Percentiles rank a stretch among this genome's conserved stretches.
These are phyloP conservation scores for Achroia grisella DNA, from an alignment of 1,140 invertebrate genomes.

Conservation along the genomic window DNA sequence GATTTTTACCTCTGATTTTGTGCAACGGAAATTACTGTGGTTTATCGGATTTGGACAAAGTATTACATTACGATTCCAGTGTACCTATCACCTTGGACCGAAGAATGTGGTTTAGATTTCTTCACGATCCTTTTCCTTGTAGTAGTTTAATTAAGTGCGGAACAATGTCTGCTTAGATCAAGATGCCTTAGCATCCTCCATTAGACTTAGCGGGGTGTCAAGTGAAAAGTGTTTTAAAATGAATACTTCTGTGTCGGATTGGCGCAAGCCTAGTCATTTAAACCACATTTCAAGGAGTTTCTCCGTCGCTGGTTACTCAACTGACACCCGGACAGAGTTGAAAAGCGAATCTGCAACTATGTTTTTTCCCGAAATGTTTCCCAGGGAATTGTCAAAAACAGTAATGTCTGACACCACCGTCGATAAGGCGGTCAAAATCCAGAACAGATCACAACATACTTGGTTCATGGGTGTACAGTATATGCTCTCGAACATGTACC, in stretches of 20 bases:
- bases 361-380: too few relatives aligned
- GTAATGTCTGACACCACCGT: too few relatives aligned
- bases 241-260: constrained; percentile 32
- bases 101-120: constrained; percentile 36
- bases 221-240: constrained; percentile 35
- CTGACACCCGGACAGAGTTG: too few relatives aligned
- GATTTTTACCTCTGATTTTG: constrained; percentile 27
- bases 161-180: constrained; percentile 38
- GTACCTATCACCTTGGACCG: constrained; percentile 9
- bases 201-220: constrained; percentile 20
- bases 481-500: not conserved
- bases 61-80: constrained; percentile 18
- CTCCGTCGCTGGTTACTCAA: too few relatives aligned
- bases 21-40: constrained; percentile 27
- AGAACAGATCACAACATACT: too few relatives aligned
- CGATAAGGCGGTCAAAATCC: too few relatives aligned
- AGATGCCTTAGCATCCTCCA: constrained; percentile 44
- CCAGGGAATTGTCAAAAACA: too few relatives aligned
- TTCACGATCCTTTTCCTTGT: constrained; percentile 35
- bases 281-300: too few relatives aligned
- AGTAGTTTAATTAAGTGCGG: constrained; percentile 24
- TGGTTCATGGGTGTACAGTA: too few relatives aligned
- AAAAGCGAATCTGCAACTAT: too few relatives aligned
- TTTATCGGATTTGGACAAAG: constrained; percentile 24
- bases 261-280: constrained; percentile 21